phyloP scores from a whole-genome alignment of 2,797 vertebrate genomes.

The Molossus alvarezi region DNA sequence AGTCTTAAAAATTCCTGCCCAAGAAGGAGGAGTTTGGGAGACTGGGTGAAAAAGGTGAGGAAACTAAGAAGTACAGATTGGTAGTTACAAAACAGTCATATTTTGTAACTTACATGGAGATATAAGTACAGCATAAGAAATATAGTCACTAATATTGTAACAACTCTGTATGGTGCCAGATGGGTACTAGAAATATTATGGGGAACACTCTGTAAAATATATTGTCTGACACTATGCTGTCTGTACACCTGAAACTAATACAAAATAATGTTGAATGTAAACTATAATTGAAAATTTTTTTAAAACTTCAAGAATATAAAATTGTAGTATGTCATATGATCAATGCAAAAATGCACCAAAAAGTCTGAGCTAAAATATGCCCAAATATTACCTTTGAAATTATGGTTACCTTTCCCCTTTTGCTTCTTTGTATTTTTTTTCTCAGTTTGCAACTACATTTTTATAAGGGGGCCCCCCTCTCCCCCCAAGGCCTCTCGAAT shows the following conservation, averaged over 20 bases:
- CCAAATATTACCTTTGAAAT: background rate
- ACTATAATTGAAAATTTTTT: background rate
- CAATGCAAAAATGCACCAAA: background rate
- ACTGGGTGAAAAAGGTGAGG: background rate
- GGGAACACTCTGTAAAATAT: background rate
- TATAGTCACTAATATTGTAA: background rate
- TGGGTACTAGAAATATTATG: background rate
- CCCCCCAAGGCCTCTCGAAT: background rate
- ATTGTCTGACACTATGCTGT: background rate
- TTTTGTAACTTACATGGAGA: too few relatives aligned
- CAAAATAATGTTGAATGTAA: background rate
- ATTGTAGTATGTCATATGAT: background rate
- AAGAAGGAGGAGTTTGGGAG: background rate
- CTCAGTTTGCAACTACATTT: conserved; percentile 9
- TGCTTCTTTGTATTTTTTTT: background rate
- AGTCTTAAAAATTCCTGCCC: conserved; percentile 17
- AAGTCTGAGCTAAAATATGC: background rate
- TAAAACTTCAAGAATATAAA: background rate
- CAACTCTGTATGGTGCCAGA: background rate
- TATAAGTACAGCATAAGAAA: background rate
- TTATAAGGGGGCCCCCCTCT: background rate
- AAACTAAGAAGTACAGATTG: background rate
- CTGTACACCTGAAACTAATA: background rate
- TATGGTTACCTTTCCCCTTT: background rate
- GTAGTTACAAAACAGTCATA: background rate